Conservation (phyloP, 2,888 invertebrate species). For the Isoperla grammatica region DNA sequence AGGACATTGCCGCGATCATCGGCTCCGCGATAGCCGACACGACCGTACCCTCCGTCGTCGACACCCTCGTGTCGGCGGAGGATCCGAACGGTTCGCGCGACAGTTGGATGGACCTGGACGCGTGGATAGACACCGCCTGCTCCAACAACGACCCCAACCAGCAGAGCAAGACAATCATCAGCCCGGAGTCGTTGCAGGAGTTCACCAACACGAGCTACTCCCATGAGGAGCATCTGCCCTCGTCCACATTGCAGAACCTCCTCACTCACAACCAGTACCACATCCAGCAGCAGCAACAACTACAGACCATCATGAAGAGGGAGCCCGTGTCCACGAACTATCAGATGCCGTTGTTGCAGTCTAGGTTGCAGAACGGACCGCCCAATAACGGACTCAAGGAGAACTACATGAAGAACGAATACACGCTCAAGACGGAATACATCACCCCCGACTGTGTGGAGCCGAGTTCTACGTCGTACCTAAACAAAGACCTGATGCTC, state of each 20-base stretch:
- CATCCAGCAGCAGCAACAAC: slow-evolving; percentile 44
- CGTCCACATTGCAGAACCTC: slow-evolving; percentile 69
- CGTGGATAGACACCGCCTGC: slow-evolving; percentile 78
- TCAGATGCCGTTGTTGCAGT: slow-evolving; percentile 75
- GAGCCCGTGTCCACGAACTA: slow-evolving; percentile 31
- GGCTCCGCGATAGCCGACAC: slow-evolving; percentile 87
- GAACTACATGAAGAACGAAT: slow-evolving; percentile 37
- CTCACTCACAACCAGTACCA: slow-evolving; percentile 51
- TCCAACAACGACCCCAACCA: slow-evolving; percentile 45
- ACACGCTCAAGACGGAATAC: slow-evolving; percentile 22
- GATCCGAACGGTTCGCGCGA: slow-evolving; percentile 64
- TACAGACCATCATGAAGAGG: slow-evolving; percentile 32
- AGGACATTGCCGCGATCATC: slow-evolving; percentile 80
- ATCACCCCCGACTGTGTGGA: slow-evolving; percentile 27
- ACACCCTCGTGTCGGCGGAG: slow-evolving; percentile 48
- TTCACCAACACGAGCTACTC: slow-evolving; percentile 33
- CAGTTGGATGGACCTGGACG: slow-evolving; percentile 84
- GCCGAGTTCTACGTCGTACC: slow-evolving; percentile 29
- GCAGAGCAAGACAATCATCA: slow-evolving; percentile 56
- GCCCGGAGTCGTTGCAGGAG: slow-evolving; percentile 53
- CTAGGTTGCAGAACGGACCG: slow-evolving; percentile 66
- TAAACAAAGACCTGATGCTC: slow-evolving; percentile 36
- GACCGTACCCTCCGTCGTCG: slow-evolving; percentile 61
- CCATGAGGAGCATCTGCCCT: slow-evolving; percentile 44
- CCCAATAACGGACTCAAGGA: slow-evolving; percentile 51